phyloP scores from a whole-genome alignment of 2,797 vertebrate genomes.

The Odontamblyopus lacepedii region DNA sequence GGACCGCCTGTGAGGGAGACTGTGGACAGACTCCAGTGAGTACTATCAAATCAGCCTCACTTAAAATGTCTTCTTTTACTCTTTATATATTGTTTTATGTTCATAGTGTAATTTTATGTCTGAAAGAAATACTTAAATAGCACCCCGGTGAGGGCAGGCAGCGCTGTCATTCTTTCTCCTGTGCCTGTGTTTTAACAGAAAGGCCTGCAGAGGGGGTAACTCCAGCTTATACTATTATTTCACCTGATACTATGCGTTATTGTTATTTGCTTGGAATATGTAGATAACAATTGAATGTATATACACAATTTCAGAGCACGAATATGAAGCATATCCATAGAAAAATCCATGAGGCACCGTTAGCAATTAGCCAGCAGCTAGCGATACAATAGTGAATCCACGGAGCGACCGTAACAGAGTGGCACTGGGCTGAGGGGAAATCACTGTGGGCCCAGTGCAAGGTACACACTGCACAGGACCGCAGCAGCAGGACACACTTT shows the following conservation, averaged over 20 bases:
- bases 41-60: constrained; percentile 19
- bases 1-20: constrained; percentile 29
- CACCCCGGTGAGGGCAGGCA: constrained; percentile 27
- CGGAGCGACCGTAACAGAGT: constrained; percentile 4
- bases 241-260: constrained; percentile 3
- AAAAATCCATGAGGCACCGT: constrained; percentile 4
- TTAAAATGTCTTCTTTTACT: background rate
- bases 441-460: background rate
- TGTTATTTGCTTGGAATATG: background rate
- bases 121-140: constrained; percentile 17
- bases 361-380: constrained; percentile 56
- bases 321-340: background rate
- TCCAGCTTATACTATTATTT: constrained; percentile 27
- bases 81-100: background rate
- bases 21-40: constrained; percentile 52
- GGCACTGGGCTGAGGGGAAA: constrained; percentile 8
- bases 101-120: constrained; percentile 7
- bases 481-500: background rate
- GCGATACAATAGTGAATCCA: constrained; percentile 1
- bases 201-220: constrained; percentile 71
- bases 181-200: constrained; percentile 50
- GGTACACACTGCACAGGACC: background rate
- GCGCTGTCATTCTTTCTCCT: constrained; percentile 25
- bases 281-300: background rate
- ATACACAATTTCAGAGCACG: background rate